A percentile compares a stretch with the other conserved stretches of the same genome.
These are phyloP conservation scores for Rhagophthalmus giganteus DNA, from an alignment of 2,888 invertebrate genomes.

Conservation along the genomic window DNA sequence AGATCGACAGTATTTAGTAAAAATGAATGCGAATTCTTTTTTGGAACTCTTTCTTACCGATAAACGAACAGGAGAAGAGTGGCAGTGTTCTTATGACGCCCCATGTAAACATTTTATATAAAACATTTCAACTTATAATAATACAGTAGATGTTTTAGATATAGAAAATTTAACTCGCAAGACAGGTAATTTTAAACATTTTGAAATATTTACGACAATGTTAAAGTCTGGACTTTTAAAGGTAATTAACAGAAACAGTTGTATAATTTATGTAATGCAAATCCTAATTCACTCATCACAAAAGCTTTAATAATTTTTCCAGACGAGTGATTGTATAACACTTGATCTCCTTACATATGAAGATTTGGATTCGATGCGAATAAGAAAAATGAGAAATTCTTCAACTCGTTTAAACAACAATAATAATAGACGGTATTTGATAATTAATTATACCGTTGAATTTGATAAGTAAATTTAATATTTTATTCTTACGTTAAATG, in stretches of 20 bases:
- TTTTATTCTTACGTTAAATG: too few relatives aligned
- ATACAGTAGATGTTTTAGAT: conserved; percentile 45
- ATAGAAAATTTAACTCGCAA: conserved; percentile 61
- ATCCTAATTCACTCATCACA: too few relatives aligned
- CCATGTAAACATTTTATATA: conserved; percentile 49
- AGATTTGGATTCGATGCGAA: conserved; percentile 57
- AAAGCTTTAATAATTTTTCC: conserved; percentile 29
- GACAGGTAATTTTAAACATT: conserved; percentile 62
- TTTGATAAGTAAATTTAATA: conserved; percentile 56
- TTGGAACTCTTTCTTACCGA: conserved; percentile 58
- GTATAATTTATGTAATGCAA: too few relatives aligned
- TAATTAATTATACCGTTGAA: conserved; percentile 60
- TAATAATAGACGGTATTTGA: conserved; percentile 55
- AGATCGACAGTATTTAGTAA: conserved; percentile 56
- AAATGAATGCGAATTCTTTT: conserved; percentile 55
- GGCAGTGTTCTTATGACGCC: conserved; percentile 59
- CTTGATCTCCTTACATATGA: conserved; percentile 59
- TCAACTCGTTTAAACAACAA: conserved; percentile 38
- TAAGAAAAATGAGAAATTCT: conserved; percentile 49
- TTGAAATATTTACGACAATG: conserved; percentile 60
- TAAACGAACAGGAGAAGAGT: conserved; percentile 60
- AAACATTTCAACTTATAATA: neutral
- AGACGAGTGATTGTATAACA: conserved; percentile 59
- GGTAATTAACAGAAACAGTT: too few relatives aligned
- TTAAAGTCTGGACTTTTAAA: conserved; percentile 59